Conservation (phyloP, 2,797 vertebrate species). For the Bradypodion pumilum region DNA sequence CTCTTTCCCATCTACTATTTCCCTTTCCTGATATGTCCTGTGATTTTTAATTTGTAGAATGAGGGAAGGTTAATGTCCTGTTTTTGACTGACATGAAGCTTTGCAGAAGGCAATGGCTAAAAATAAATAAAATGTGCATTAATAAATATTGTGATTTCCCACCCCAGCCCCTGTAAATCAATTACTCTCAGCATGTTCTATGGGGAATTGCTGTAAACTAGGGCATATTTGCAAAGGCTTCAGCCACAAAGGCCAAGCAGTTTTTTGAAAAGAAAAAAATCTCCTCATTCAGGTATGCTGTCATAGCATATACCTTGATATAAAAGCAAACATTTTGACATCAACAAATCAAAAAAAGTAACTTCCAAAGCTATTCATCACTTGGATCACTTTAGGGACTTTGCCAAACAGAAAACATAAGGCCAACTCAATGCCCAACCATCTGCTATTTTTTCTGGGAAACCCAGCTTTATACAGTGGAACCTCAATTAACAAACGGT, state of each 20-base stretch:
- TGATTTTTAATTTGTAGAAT: neutral
- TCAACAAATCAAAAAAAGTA: neutral
- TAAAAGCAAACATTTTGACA: neutral
- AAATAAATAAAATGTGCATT: neutral
- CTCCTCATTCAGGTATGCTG: neutral
- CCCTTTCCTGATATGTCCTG: neutral
- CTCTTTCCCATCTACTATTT: neutral
- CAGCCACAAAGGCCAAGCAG: neutral
- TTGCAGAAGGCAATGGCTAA: neutral
- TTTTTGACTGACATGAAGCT: neutral
- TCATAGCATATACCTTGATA: neutral
- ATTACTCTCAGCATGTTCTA: neutral
- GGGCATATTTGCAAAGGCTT: neutral
- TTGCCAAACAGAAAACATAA: neutral
- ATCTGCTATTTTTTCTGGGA: neutral
- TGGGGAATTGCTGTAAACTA: slow-evolving; percentile 11
- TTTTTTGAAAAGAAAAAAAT: neutral
- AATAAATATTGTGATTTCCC: neutral
- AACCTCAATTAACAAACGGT: too few relatives aligned
- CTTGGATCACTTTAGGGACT: neutral
- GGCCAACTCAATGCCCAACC: slow-evolving; percentile 1
- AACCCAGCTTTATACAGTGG: neutral
- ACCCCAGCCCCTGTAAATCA: neutral
- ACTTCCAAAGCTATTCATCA: neutral
- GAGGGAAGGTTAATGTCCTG: neutral